phyloP scores from a whole-genome alignment of 92 coral and sea anemone genomes.

The Epizoanthus stellaris region DNA sequence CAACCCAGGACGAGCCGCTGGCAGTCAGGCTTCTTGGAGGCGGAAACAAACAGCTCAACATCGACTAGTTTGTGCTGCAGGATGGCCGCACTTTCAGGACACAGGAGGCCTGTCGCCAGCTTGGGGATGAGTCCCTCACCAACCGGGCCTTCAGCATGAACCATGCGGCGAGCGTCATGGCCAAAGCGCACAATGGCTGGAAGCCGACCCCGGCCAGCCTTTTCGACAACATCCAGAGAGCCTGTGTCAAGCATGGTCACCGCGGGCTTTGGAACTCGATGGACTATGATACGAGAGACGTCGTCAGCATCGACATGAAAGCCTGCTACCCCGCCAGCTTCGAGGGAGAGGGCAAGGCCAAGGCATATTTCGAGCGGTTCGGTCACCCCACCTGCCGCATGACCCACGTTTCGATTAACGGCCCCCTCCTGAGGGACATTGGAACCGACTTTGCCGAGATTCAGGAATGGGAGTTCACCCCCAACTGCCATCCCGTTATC shows the following conservation, averaged over 20 bases:
- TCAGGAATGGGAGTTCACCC: neutral
- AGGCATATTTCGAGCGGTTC: slow-evolving; percentile 7
- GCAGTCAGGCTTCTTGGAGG: slow-evolving; percentile 25
- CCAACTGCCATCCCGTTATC: slow-evolving; percentile 9
- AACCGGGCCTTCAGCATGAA: too few species aligned
- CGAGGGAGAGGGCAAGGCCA: slow-evolving; percentile 32
- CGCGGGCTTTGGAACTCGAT: too few species aligned
- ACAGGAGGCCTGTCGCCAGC: too few species aligned
- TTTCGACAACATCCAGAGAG: too few species aligned
- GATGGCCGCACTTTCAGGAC: too few species aligned
- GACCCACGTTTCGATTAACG: neutral
- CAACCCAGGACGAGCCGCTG: neutral
- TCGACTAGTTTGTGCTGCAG: too few species aligned
- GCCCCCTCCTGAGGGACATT: neutral
- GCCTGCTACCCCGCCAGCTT: slow-evolving; percentile 20
- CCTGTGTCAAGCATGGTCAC: too few species aligned
- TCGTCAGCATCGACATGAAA: slow-evolving; percentile 3
- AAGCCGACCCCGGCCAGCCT: too few species aligned
- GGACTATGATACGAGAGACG: neutral
- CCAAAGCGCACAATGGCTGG: too few species aligned
- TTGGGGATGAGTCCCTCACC: too few species aligned
- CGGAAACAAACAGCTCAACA: neutral
- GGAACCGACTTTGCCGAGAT: slow-evolving; percentile 10
- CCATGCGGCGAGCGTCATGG: too few species aligned
- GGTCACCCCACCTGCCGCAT: slow-evolving; percentile 13